A percentile compares a stretch with the other conserved stretches of the same genome.
Conservation (phyloP, 2,888 invertebrate species). For the Acleris holmiana region DNA sequence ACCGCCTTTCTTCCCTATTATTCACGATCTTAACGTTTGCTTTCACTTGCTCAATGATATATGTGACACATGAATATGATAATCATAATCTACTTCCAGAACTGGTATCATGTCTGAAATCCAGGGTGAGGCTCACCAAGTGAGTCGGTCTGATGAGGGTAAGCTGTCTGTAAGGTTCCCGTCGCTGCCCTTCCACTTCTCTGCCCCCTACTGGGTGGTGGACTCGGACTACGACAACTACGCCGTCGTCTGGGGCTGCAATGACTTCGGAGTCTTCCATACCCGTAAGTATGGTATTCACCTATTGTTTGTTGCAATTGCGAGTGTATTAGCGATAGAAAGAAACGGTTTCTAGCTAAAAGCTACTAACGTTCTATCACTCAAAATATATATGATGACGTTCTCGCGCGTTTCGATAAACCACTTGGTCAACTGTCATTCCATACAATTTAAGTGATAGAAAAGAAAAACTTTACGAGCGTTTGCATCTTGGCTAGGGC, state of each 20-base stretch:
- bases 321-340: too few relatives aligned
- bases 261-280: slow-evolving; percentile 79
- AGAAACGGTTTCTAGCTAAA: too few relatives aligned
- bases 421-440: too few relatives aligned
- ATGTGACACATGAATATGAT: not conserved
- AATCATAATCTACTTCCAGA: slow-evolving; percentile 60
- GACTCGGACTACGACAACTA: slow-evolving; percentile 90
- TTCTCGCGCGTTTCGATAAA: too few relatives aligned
- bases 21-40: not conserved
- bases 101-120: slow-evolving; percentile 83
- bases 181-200: slow-evolving; percentile 81
- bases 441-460: too few relatives aligned
- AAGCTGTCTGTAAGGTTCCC: slow-evolving; percentile 86
- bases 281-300: slow-evolving; percentile 67
- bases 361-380: too few relatives aligned
- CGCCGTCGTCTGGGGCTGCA: slow-evolving; percentile 88
- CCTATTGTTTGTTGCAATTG: not conserved
- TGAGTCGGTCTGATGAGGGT: slow-evolving; percentile 80
- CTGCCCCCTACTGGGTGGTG: slow-evolving; percentile 84
- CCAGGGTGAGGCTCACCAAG: slow-evolving; percentile 82
- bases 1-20: too few relatives aligned
- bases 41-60: too few relatives aligned
- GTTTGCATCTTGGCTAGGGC: too few relatives aligned
- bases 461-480: too few relatives aligned
- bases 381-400: too few relatives aligned